phyloP scores from a whole-genome alignment of 1,140 invertebrate species.

The Drosophila rhopaloa region DNA sequence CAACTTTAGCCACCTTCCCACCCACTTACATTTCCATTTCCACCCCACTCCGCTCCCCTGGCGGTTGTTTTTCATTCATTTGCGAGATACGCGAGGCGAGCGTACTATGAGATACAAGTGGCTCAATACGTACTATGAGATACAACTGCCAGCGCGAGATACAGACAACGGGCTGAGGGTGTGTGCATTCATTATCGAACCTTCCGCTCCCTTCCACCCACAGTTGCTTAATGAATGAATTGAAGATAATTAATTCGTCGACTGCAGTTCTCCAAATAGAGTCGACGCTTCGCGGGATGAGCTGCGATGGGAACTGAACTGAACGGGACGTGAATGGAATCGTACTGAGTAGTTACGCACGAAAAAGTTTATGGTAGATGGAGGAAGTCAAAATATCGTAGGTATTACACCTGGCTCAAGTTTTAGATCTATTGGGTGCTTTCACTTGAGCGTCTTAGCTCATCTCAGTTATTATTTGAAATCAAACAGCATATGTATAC shows the following conservation, averaged over 20 bases:
- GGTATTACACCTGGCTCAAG: not conserved
- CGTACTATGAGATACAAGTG: conserved; percentile 65
- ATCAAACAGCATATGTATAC: no score
- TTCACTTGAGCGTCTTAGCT: no score
- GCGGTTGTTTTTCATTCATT: conserved; percentile 71
- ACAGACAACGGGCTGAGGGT: conserved; percentile 17
- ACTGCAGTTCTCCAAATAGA: conserved; percentile 58
- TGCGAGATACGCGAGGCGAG: conserved; percentile 40
- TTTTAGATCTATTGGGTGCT: no score
- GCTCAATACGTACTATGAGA: conserved; percentile 61
- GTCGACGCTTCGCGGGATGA: conserved; percentile 11
- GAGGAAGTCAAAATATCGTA: conserved; percentile 6
- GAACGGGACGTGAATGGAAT: conserved; percentile 11
- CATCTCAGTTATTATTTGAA: no score
- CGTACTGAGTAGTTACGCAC: not conserved
- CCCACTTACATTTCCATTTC: conserved; percentile 7
- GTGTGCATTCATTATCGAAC: conserved; percentile 74
- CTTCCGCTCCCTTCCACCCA: conserved; percentile 40
- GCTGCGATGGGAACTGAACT: conserved; percentile 6
- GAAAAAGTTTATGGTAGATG: no score
- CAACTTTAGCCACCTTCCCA: conserved; percentile 9
- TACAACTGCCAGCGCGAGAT: conserved; percentile 40
- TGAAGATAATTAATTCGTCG: conserved; percentile 79
- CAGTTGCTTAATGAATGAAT: conserved; percentile 81
- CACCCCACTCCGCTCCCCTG: not conserved